A percentile compares a stretch with the other conserved stretches of the same genome.
Evolutionary conservation across 2,113 vertebrate species (phyloP).

Genomic region (Sus scrofa): DNA sequence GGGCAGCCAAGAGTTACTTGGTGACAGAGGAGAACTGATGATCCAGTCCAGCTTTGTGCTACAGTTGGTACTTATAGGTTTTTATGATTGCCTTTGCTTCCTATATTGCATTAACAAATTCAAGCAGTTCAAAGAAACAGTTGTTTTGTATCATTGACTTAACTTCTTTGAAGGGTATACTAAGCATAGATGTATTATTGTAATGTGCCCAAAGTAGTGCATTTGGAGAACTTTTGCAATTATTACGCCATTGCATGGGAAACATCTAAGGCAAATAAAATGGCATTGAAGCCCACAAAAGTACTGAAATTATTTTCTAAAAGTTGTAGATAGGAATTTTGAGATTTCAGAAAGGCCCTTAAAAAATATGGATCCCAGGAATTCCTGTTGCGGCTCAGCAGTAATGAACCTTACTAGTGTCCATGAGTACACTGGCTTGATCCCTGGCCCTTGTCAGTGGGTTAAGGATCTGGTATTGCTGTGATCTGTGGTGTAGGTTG

Average conservation of each 20-base stretch:
- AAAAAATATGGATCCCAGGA: neutral
- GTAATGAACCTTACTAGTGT: too few relatives aligned
- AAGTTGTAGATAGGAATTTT: constrained; percentile 12
- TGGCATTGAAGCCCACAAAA: neutral
- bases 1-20: constrained; percentile 75
- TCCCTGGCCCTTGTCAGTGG: too few relatives aligned
- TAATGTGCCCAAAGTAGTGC: neutral
- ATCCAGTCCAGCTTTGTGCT: constrained; percentile 29
- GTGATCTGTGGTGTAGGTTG: too few relatives aligned
- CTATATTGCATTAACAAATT: constrained; percentile 36
- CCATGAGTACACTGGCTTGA: too few relatives aligned
- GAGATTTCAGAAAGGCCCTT: constrained; percentile 28
- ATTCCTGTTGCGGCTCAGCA: too few relatives aligned
- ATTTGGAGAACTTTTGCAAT: neutral
- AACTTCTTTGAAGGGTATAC: neutral
- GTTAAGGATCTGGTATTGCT: too few relatives aligned
- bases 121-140: neutral
- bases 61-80: constrained; percentile 65
- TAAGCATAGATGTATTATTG: neutral
- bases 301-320: constrained; percentile 36
- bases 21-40: constrained; percentile 62
- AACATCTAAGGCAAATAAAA: neutral
- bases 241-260: constrained; percentile 26
- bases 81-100: constrained; percentile 40
- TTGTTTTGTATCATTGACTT: constrained; percentile 49